These are phyloP conservation scores for Strongylocentrotus purpuratus DNA, from an alignment of 35 echinoderm and acorn worm genomes.

Conservation along the genomic window DNA sequence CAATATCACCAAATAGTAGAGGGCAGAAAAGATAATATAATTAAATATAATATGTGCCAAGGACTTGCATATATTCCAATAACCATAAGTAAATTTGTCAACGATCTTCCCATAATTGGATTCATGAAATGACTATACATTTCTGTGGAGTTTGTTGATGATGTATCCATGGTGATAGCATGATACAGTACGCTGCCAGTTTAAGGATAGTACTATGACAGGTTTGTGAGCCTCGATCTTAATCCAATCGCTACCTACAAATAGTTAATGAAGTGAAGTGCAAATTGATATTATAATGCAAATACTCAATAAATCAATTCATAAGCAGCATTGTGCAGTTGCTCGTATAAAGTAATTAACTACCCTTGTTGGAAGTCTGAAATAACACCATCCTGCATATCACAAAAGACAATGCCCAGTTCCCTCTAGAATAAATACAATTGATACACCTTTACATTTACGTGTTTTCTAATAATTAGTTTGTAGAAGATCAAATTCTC, in stretches of 20 bases:
- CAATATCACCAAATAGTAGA: background rate
- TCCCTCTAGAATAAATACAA: no score
- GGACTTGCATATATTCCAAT: background rate
- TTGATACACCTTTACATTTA: no score
- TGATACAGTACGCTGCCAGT: background rate
- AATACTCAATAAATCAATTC: no score
- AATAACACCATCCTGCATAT: no score
- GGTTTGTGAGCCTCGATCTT: background rate
- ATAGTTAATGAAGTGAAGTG: background rate
- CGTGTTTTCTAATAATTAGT: no score
- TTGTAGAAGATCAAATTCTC: no score
- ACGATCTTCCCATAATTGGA: background rate
- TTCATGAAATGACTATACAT: background rate
- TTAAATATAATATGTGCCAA: background rate
- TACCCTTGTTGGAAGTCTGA: no score
- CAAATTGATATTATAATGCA: background rate
- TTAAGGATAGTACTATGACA: background rate
- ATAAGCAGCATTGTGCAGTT: no score
- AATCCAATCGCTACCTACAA: background rate
- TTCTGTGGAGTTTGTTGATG: background rate
- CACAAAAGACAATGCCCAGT: no score
- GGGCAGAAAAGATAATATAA: background rate
- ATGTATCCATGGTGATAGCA: background rate
- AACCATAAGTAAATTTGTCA: background rate
- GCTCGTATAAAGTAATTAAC: no score